These are phyloP conservation scores for Melanostoma mellinum DNA, from an alignment of 2,888 invertebrate species.

Conservation along the genomic window DNA sequence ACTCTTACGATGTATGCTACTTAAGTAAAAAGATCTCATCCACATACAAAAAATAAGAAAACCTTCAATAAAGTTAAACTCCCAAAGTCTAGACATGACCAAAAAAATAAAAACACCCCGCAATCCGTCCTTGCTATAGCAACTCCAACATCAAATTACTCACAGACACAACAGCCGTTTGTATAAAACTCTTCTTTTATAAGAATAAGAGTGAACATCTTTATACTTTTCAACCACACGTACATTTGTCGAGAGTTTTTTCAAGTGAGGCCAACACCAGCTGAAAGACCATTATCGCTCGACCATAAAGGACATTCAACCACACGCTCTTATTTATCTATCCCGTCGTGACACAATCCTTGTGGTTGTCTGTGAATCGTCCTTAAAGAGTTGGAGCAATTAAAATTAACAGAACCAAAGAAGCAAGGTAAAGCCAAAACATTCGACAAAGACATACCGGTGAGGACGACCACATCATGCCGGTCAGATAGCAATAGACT, in stretches of 20 bases:
- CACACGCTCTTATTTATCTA: constrained; percentile 12
- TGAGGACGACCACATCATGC: constrained; percentile 24
- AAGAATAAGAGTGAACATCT: constrained; percentile 26
- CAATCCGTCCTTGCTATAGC: no score
- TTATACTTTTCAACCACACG: constrained; percentile 55
- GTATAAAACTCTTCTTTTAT: neutral
- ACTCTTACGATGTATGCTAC: no score
- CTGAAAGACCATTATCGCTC: constrained; percentile 51
- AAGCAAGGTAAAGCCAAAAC: constrained; percentile 27
- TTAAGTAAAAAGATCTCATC: no score
- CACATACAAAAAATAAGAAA: no score
- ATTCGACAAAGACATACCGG: constrained; percentile 54
- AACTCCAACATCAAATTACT: neutral
- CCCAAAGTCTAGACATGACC: constrained; percentile 20
- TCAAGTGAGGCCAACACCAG: constrained; percentile 42
- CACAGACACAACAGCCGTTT: constrained; percentile 6
- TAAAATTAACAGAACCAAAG: constrained; percentile 51
- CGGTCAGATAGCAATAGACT: neutral
- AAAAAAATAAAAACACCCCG: neutral
- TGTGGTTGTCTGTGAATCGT: constrained; percentile 1
- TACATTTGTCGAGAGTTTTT: constrained; percentile 37
- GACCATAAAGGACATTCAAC: constrained; percentile 40
- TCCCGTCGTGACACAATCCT: constrained; percentile 36
- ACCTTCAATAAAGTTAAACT: no score
- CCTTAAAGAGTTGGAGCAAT: constrained; percentile 58